phyloP scores from a whole-genome alignment of 1,140 invertebrate genomes.

The Rhyzopertha dominica region DNA sequence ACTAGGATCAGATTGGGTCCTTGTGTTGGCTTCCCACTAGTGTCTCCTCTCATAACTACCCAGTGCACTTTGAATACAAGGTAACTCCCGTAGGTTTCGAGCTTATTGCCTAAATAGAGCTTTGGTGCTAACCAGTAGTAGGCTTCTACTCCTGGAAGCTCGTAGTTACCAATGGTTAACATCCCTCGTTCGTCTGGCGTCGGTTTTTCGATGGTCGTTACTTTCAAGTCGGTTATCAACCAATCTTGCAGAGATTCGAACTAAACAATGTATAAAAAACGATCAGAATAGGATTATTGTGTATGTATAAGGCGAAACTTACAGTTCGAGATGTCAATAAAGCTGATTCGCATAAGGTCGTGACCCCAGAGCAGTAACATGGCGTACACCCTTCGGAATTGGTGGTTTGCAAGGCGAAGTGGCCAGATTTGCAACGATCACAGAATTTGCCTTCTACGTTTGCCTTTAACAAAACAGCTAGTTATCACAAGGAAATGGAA shows the following conservation, averaged over 20 bases:
- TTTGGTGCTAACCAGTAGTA: slow-evolving; percentile 88
- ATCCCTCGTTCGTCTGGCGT: slow-evolving; percentile 53
- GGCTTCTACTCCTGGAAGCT: slow-evolving; percentile 63
- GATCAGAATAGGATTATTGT: background rate
- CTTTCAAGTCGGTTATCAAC: slow-evolving; percentile 59
- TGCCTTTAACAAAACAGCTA: slow-evolving; percentile 42
- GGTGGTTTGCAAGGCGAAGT: slow-evolving; percentile 70
- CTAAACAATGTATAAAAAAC: no score
- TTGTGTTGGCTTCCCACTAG: slow-evolving; percentile 75
- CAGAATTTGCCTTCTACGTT: slow-evolving; percentile 78
- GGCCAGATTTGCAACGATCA: slow-evolving; percentile 76
- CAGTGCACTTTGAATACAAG: slow-evolving; percentile 75
- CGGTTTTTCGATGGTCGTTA: slow-evolving; percentile 48
- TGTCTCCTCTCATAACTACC: slow-evolving; percentile 82
- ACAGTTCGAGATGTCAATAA: slow-evolving; percentile 56
- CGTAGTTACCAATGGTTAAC: slow-evolving; percentile 58
- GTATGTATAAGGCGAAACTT: slow-evolving; percentile 30
- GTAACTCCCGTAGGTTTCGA: slow-evolving; percentile 80
- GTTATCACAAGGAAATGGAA: background rate
- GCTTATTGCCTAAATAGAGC: slow-evolving; percentile 66
- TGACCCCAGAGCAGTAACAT: slow-evolving; percentile 91
- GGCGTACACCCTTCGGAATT: slow-evolving; percentile 78
- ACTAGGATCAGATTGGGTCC: slow-evolving; percentile 84
- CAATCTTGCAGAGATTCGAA: slow-evolving; percentile 58
- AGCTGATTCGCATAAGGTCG: slow-evolving; percentile 62